These are phyloP conservation scores for Chaitophorus viminalis DNA, from an alignment of 2,888 invertebrate species.

Conservation along the genomic window DNA sequence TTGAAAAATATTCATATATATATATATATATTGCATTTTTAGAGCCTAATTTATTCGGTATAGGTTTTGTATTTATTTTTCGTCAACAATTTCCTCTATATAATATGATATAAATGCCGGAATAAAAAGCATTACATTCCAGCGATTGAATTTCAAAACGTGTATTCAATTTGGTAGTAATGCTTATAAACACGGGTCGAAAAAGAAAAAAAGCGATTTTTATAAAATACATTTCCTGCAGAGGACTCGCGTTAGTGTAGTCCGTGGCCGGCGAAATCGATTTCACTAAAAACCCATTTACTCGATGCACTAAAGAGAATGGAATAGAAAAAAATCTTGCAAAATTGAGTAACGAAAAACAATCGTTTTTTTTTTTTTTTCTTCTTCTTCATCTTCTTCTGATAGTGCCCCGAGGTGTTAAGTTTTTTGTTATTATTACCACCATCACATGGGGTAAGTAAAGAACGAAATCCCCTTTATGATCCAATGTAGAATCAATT, in stretches of 20 bases:
- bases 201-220: constrained; percentile 24
- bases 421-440: constrained; percentile 34
- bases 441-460: constrained; percentile 6
- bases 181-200: constrained; percentile 18
- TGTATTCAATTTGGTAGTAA: constrained; percentile 40
- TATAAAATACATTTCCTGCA: constrained; percentile 23
- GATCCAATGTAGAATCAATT: constrained; percentile 47
- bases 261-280: constrained; percentile 46
- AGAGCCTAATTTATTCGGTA: not conserved
- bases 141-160: constrained; percentile 30
- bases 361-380: constrained; percentile 38
- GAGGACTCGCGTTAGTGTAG: not conserved
- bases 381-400: not conserved
- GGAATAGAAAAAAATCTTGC: constrained; percentile 38
- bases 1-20: too few species aligned
- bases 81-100: constrained; percentile 11
- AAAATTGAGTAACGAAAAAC: constrained; percentile 58
- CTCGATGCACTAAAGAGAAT: constrained; percentile 40
- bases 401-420: constrained; percentile 20
- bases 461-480: constrained; percentile 31
- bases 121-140: constrained; percentile 23
- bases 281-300: constrained; percentile 57
- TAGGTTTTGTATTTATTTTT: constrained; percentile 18
- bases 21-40: not conserved
- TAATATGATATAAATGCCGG: not conserved